Evolutionary conservation across 2,797 vertebrate genomes (phyloP), one percentile per base, ranked within the genome.

Genomic region (Hephaestus fuliginosus): DNA sequence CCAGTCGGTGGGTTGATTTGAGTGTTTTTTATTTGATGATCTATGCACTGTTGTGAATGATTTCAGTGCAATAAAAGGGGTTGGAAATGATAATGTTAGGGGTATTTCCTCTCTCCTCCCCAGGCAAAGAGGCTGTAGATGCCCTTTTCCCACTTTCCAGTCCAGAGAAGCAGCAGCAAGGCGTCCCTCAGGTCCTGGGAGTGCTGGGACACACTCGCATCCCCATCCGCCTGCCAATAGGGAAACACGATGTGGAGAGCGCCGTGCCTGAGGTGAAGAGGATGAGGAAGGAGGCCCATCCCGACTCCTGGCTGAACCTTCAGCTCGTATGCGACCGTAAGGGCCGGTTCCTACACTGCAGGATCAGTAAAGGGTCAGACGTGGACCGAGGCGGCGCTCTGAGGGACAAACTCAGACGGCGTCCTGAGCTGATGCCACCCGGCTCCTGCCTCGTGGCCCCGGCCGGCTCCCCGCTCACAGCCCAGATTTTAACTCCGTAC

Each of bases 291-390:
- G 92, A 93, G 33, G 86, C 82, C 2, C 90, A 89, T 36, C 92
- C 88, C 0, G 93, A 95, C 88, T 93, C 94, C 9, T 96, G 95
- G 93, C 82, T 96, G 14, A 93, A 88, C 84, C 80, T 96, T 20
- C 92, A 96, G 83, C 89, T 96, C 2, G 83, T 93, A 5, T 95
- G 95, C 18, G 85, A 94, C 76, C 41, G 36, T 0, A 64, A 73
- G 2, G 95, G 95, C 5, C 87, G 85, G 2, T 92, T 96, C 72
- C 74, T 95, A 0, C 91, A 95, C 91, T 95, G 95, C 82, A 74
- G 75, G 14, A 73, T 95, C 83, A 90, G 83, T 41, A 89, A 64
- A 71, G 94, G 92, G 3, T 95, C 95, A 0, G 92, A 93, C 0
- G 4, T 36, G 53, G 91, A 92, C 68, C 49, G 81, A 84, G 95